Evolutionary conservation across 2,113 vertebrate species (phyloP).

Genomic region (Eulemur macaco): DNA sequence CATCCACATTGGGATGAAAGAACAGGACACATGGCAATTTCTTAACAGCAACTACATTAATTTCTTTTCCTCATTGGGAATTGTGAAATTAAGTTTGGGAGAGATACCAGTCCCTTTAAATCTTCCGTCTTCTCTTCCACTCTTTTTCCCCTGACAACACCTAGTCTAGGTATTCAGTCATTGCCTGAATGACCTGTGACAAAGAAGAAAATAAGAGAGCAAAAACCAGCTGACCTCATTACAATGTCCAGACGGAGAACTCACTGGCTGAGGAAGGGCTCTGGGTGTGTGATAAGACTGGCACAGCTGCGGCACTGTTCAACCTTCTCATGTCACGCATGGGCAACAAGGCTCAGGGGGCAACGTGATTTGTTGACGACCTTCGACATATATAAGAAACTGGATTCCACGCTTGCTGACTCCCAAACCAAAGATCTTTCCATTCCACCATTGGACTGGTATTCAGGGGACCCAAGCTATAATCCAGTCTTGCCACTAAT

Average conservation of each 20-base stretch:
- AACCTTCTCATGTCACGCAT: fast-evolving
- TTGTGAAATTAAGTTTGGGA: slow-evolving; percentile 69
- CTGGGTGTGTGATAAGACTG: background rate
- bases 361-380: background rate
- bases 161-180: background rate
- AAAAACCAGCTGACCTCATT: background rate
- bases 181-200: background rate
- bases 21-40: slow-evolving; percentile 59
- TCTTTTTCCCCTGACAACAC: background rate
- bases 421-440: background rate
- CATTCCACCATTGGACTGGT: background rate
- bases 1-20: background rate
- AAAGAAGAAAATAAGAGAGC: background rate
- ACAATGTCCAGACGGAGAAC: background rate
- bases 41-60: slow-evolving; percentile 55
- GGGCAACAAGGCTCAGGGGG: background rate
- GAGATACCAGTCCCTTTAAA: slow-evolving; percentile 9
- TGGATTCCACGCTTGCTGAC: background rate
- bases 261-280: background rate
- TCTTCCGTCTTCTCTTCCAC: background rate
- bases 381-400: fast-evolving
- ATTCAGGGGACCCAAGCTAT: background rate
- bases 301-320: fast-evolving
- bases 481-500: background rate
- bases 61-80: slow-evolving; percentile 49